Percentiles rank a stretch among this genome's conserved stretches.
Conservation (phyloP, 2,113 vertebrate species). For the Callipepla squamata region DNA sequence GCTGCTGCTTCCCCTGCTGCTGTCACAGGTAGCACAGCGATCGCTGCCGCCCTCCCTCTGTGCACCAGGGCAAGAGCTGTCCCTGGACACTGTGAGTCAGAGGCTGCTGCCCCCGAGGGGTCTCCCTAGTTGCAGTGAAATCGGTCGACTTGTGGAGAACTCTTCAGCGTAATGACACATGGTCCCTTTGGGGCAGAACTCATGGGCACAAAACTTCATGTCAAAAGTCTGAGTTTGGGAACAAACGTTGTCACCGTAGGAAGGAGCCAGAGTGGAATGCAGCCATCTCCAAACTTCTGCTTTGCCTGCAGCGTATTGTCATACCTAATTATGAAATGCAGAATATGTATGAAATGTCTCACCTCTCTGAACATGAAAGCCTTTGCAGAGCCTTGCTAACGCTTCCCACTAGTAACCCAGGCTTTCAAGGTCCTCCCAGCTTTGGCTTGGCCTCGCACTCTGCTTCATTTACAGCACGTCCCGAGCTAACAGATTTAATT, state of each 20-base stretch:
- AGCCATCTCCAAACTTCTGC: conserved; percentile 10
- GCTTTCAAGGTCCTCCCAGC: neutral
- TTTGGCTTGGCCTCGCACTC: neutral
- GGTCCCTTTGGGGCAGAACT: conserved; percentile 34
- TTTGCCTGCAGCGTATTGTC: conserved; percentile 37
- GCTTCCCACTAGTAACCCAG: neutral
- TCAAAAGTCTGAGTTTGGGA: neutral
- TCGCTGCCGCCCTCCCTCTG: neutral
- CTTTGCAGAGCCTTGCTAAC: neutral
- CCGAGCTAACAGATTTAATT: neutral
- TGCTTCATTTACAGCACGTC: neutral
- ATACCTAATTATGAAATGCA: neutral
- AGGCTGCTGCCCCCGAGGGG: neutral
- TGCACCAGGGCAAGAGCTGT: neutral
- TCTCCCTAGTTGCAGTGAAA: neutral
- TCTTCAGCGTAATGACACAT: neutral
- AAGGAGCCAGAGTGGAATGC: neutral
- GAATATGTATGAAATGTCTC: neutral
- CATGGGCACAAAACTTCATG: neutral
- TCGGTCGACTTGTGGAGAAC: neutral
- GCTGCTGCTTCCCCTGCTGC: neutral
- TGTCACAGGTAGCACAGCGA: accelerated
- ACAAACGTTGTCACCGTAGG: neutral
- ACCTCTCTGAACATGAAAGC: conserved; percentile 6
- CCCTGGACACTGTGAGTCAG: neutral